Evolutionary conservation across 64 coral and sea anemone genomes (phyloP), one percentile per base, ranked within the genome.

Genomic region (Montipora foliosa): DNA sequence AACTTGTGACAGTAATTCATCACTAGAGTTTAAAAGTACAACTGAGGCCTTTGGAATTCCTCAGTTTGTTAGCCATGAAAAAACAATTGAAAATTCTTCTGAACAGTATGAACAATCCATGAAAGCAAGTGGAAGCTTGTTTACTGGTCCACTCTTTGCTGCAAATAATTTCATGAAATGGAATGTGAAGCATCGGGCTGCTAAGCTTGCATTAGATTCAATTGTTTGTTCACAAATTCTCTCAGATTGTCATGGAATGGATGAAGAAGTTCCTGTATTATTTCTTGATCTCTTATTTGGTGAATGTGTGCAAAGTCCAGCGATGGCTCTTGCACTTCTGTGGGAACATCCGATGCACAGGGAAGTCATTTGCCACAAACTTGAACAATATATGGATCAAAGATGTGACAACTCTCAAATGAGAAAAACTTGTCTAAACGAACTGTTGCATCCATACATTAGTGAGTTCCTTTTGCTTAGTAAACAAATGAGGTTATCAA

Each of bases 201-300:
- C 84, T 16, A 93, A 93, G 49, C 47, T 93, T 79, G 92, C 84
- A 74, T 25, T 93, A 83, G 82, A 77, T 48, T 79, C 84, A 80
- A 50, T 81, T 46, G 68, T 93, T 49, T 88, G 58, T 49, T 87
- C 76, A 45, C 44, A 44, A 67, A 17, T 89, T 47, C 5, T 89
- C 3, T 76, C 72, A 46, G 87, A 77, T 76, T 58, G 72, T 59
- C 2, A 13, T 25, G 6, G 20, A 3, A 58, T 61, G 69, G 83
- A 74, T 64, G 45, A 72, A 79, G 91, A 93, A 58, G 16, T 88
- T 6, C 82, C 82, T 11, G 66, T 6, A 50, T 5, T 24, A 5
- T 86, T 86, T 50, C 47, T 93, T 50, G 83, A 93, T 79, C 44
- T 87, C 16, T 49, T 88, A 4, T n/a, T 88, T 10, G 48, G 74